Conservation (phyloP, 35 echinoderm and acorn worm genomes). For the Heliocidaris erythrogramma region DNA sequence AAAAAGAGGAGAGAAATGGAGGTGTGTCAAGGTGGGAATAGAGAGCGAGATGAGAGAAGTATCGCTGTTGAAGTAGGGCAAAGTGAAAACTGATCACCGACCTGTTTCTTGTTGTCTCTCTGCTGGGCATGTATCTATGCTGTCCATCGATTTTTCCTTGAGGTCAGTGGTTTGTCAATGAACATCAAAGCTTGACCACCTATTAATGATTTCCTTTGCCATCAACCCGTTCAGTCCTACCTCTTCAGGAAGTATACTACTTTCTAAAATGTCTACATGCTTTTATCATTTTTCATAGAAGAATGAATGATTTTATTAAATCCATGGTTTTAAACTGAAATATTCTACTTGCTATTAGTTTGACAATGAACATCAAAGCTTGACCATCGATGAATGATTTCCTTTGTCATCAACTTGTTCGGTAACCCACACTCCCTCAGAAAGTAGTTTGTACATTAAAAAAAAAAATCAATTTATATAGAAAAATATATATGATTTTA, state of each 20-base stretch:
- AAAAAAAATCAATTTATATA: too few relatives aligned
- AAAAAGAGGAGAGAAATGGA: not conserved
- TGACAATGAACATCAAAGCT: too few relatives aligned
- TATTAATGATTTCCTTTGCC: not conserved
- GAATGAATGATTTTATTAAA: too few relatives aligned
- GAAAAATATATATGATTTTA: too few relatives aligned
- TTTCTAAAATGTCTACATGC: not conserved
- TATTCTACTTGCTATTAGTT: too few relatives aligned
- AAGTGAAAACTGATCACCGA: not conserved
- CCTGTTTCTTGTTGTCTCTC: not conserved
- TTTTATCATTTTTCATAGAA: too few relatives aligned
- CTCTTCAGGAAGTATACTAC: not conserved
- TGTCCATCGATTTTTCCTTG: not conserved
- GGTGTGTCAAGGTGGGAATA: not conserved
- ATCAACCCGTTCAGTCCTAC: not conserved
- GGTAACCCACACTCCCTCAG: too few relatives aligned
- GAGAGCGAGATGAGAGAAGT: not conserved
- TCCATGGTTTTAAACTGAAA: too few relatives aligned
- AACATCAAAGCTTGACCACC: slow-evolving; percentile 9
- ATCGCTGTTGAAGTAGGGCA: not conserved
- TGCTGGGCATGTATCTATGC: not conserved
- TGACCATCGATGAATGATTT: too few relatives aligned
- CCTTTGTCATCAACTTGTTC: too few relatives aligned
- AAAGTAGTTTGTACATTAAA: too few relatives aligned
- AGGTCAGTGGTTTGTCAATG: not conserved